Conservation (phyloP, 2,113 vertebrate genomes). For the Chionomys nivalis region DNA sequence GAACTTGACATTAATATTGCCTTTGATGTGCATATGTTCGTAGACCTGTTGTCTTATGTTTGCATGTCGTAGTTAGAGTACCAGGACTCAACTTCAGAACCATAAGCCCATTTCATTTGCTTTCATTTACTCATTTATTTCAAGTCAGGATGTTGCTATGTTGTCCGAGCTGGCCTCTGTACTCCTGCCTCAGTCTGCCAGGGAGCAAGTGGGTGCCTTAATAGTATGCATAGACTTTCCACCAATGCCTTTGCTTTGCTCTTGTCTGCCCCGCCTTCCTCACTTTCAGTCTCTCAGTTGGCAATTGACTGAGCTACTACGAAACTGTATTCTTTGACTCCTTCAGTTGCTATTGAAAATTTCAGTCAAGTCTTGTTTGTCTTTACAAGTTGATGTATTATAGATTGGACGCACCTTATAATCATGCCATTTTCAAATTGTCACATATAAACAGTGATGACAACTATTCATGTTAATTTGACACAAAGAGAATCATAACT, state of each 20-base stretch:
- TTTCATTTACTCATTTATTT: background rate
- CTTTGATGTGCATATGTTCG: background rate
- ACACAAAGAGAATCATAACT: conserved; percentile 33
- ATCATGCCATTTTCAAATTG: conserved; percentile 35
- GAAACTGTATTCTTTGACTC: conserved; percentile 30
- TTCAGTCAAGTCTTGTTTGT: conserved; percentile 9
- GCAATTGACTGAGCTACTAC: background rate
- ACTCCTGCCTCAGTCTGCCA: background rate
- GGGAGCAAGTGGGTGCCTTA: rapidly evolving
- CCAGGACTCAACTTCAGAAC: background rate
- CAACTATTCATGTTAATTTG: conserved; percentile 22
- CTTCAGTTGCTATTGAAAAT: background rate
- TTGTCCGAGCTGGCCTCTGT: background rate
- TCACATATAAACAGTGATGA: conserved; percentile 20
- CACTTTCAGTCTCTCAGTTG: conserved; percentile 3
- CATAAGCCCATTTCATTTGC: background rate
- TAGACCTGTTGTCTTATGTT: background rate
- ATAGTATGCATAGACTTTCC: background rate
- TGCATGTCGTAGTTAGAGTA: background rate
- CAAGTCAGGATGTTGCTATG: background rate
- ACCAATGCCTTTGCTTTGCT: background rate
- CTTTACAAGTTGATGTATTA: conserved; percentile 12
- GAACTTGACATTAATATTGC: background rate
- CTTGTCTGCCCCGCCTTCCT: background rate
- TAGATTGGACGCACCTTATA: background rate